phyloP scores from a whole-genome alignment of 2,113 vertebrate genomes.

The Motacilla alba region DNA sequence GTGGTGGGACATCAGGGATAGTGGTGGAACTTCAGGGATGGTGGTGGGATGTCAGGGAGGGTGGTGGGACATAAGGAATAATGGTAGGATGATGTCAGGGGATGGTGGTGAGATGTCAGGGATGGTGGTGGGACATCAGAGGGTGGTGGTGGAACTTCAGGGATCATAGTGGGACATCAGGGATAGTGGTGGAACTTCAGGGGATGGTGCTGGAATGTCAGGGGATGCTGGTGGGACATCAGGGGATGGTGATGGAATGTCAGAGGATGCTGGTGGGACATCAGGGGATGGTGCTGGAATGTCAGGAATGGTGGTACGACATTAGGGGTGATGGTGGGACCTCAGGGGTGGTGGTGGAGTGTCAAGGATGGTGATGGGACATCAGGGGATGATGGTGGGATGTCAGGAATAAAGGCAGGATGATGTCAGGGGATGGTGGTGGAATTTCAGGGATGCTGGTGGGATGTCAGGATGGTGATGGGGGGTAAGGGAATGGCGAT shows the following conservation, averaged over 20 bases:
- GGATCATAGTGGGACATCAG: fast-evolving
- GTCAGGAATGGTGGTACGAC: neutral
- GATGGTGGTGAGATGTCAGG: too few species aligned
- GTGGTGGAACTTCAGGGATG: fast-evolving
- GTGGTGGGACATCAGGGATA: fast-evolving
- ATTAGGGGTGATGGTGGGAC: neutral
- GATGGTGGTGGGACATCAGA: fast-evolving
- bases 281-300: too few species aligned
- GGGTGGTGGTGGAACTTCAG: fast-evolving
- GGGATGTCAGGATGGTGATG: fast-evolving
- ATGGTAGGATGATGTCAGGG: too few species aligned
- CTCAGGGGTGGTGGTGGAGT: too few species aligned
- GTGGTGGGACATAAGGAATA: neutral
- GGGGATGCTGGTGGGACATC: fast-evolving
- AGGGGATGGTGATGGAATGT: too few species aligned
- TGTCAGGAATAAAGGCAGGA: too few species aligned
- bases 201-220: fast-evolving
- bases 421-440: too few species aligned
- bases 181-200: fast-evolving
- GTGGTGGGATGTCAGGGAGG: fast-evolving
- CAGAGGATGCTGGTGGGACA: too few species aligned
- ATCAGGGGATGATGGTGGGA: fast-evolving
- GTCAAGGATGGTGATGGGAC: fast-evolving
- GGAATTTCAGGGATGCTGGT: fast-evolving
- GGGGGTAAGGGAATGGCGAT: fast-evolving